phyloP scores from a whole-genome alignment of 2,888 invertebrate species.

The Lasius platythorax region DNA sequence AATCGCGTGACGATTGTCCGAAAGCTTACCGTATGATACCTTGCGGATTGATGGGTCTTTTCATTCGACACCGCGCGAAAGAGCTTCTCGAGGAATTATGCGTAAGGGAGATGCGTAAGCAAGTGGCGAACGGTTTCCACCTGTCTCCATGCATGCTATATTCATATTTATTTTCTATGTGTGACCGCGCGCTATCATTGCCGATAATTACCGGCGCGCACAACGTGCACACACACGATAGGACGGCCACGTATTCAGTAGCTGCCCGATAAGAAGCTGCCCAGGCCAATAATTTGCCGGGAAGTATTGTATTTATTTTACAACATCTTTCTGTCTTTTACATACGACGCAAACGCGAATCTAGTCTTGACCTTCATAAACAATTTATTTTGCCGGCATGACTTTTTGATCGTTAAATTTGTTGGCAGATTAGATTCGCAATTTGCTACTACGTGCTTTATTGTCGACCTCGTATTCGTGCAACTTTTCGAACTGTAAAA shows the following conservation, averaged over 20 bases:
- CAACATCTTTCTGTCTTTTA: conserved; percentile 46
- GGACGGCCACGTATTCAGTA: conserved; percentile 77
- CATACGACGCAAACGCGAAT: conserved; percentile 38
- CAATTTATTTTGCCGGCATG: conserved; percentile 24
- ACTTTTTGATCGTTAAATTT: conserved; percentile 11
- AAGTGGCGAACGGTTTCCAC: conserved; percentile 74
- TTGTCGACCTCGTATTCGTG: not conserved
- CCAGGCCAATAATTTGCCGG: conserved; percentile 72
- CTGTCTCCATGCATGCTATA: conserved; percentile 80
- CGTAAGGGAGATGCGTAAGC: conserved; percentile 47
- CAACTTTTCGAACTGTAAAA: not conserved
- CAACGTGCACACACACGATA: conserved; percentile 78
- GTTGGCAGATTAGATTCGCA: conserved; percentile 12
- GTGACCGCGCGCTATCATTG: conserved; percentile 75
- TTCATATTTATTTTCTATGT: conserved; percentile 78
- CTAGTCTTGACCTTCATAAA: conserved; percentile 37
- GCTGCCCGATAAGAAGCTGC: conserved; percentile 76
- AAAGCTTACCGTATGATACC: conserved; percentile 19
- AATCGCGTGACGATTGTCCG: not conserved
- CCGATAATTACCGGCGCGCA: conserved; percentile 80
- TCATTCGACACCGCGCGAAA: not conserved
- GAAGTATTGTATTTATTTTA: conserved; percentile 45
- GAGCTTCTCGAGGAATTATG: conserved; percentile 33
- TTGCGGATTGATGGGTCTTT: not conserved
- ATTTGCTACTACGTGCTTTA: not conserved